Percentiles rank a stretch among this genome's conserved stretches.
These are phyloP conservation scores for Gnathonemus echidnorhynchus DNA, from an alignment of 2,113 vertebrate species.

Conservation along the genomic window DNA sequence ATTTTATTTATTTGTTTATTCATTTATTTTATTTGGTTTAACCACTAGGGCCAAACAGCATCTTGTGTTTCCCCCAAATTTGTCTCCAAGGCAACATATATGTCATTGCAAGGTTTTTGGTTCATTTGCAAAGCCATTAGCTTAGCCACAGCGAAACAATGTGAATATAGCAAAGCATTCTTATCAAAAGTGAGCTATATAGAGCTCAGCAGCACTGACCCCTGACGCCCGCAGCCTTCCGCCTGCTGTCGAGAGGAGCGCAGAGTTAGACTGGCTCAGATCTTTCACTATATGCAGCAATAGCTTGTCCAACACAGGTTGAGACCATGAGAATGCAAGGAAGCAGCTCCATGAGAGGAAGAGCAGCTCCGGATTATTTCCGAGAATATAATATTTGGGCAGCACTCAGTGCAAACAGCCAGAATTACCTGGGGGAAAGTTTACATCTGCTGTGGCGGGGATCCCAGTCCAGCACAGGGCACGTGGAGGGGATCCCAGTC, in stretches of 20 bases:
- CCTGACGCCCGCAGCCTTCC: not conserved
- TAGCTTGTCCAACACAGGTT: not conserved
- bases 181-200: not conserved
- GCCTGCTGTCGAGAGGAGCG: not conserved
- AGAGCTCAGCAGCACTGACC: not conserved
- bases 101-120: not conserved
- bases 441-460: not conserved
- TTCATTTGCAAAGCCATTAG: not conserved
- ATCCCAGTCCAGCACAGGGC: not conserved
- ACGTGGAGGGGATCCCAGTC: too few species aligned
- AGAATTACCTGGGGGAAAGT: not conserved
- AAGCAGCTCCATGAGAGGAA: not conserved
- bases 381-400: not conserved
- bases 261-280: not conserved
- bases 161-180: not conserved
- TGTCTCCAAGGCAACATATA: conserved; percentile 34
- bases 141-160: not conserved
- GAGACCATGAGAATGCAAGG: not conserved
- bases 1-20: not conserved
- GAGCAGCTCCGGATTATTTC: not conserved
- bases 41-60: conserved; percentile 28
- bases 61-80: conserved; percentile 34
- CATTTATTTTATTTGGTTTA: conserved; percentile 6
- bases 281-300: not conserved
- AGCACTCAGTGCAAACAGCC: not conserved